These are phyloP conservation scores for Neoitamus cyanurus DNA, from an alignment of 2,888 invertebrate genomes.

Conservation along the genomic window DNA sequence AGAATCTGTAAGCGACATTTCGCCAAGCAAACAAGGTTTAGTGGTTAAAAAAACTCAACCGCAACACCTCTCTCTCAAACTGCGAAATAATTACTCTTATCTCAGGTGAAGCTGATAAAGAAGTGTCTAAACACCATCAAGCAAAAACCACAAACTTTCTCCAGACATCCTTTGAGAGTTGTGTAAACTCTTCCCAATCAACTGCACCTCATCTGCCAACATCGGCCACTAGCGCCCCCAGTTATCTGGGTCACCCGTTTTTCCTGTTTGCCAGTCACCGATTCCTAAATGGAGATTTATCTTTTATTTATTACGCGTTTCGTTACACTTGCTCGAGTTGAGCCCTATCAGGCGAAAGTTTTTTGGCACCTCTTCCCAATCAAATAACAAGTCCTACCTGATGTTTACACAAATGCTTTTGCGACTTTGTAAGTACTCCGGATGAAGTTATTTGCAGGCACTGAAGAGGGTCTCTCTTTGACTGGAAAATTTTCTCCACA, in stretches of 20 bases:
- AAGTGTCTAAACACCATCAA: background rate
- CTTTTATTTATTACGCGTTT: slow-evolving; percentile 7
- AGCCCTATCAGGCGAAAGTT: background rate
- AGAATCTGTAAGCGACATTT: no score
- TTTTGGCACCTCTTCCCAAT: slow-evolving; percentile 14
- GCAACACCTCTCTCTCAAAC: no score
- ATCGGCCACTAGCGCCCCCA: background rate
- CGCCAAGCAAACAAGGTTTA: no score
- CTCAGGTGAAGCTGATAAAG: background rate
- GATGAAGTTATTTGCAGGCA: background rate
- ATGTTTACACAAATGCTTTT: background rate
- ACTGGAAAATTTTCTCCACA: background rate
- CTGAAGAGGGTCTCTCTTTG: background rate
- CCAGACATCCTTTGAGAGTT: background rate
- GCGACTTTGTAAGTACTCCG: background rate
- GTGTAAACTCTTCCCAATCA: background rate
- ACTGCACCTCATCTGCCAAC: background rate
- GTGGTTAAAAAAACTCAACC: no score
- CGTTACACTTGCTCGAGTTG: background rate
- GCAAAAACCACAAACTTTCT: background rate
- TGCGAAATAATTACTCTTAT: background rate
- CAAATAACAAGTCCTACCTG: background rate
- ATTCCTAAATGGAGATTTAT: slow-evolving; percentile 12
- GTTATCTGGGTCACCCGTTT: background rate
- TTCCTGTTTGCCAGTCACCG: background rate